Base-by-base conservation (phyloP, 2,888 invertebrate genomes). In the Pycnomerus fuliginosus region DNA sequence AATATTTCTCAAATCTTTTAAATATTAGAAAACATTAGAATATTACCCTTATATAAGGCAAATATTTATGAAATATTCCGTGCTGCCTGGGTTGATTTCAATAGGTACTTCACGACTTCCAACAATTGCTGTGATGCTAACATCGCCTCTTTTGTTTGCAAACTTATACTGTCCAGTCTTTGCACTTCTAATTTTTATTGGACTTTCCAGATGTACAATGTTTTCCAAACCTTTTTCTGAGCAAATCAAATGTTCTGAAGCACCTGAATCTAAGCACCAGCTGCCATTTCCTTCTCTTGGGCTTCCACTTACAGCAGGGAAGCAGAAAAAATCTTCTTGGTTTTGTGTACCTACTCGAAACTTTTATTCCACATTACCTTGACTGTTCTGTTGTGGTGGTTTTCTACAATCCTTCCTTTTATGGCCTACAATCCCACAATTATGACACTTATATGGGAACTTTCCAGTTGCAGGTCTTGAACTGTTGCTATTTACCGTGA, bases 201-300 rank as follows among this genome's bases (percentile, higher is more conserved):
- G 54, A 4, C 13, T 31, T 7, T 48, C 23, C 13, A 56, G 29
- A 11, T 16, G 30, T 16, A 8, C 47, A 10, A 28, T 13, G 28
- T 54, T 56, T 12, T 14, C 28, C 13, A 58, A 30, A 2, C 23
- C 7, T 14, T 31, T 28, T 3, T 17, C 20, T 3, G 11, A 16
- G 15, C 27, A 48, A 1, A 51, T 32, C 25, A 60, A 15, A 45
- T 58, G 58, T 40, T 58, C 54, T 3, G 55, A 50, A 2, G 58
- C 48, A 12, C 58, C 57, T 3, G 58, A 57, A 35, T 61, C 55
- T 8, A 57, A 29, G 31, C 31, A 45, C 53, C 55, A 60, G 8
- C n/a, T 13, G 8, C n/a, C 3, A 2, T 24, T 8, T 14, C 16
- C 16, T 2, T 7, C 4, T 2, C 2, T 8, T 3, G 2, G 2